These are phyloP conservation scores for Danaus chrysippus DNA, from an alignment of 2,888 invertebrate genomes.

Conservation along the genomic window DNA sequence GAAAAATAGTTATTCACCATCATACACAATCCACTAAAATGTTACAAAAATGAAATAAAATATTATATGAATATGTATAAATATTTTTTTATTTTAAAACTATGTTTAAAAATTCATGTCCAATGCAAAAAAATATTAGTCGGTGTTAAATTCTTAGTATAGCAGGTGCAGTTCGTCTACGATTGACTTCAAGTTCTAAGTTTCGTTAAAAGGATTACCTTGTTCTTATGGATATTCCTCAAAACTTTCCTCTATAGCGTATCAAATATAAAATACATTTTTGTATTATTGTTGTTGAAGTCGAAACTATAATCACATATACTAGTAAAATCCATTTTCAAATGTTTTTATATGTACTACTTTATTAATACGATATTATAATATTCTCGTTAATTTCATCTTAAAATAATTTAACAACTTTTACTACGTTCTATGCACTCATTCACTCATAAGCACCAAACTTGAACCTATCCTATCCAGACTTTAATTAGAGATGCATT, in stretches of 20 bases:
- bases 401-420: too few relatives aligned
- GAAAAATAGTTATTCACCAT: too few relatives aligned
- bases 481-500: constrained; percentile 76
- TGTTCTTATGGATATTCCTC: constrained; percentile 64
- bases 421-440: too few relatives aligned
- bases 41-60: too few relatives aligned
- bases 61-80: too few relatives aligned
- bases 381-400: too few relatives aligned
- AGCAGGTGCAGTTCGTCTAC: constrained; percentile 35
- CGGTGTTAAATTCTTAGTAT: not conserved
- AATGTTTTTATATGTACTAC: too few relatives aligned
- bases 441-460: not conserved
- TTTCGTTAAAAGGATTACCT: constrained; percentile 75
- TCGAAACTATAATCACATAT: too few relatives aligned
- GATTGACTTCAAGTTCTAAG: constrained; percentile 69
- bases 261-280: constrained; percentile 20
- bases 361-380: too few relatives aligned
- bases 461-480: constrained; percentile 56
- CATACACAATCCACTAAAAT: too few relatives aligned
- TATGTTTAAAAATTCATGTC: not conserved
- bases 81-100: not conserved
- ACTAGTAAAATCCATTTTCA: too few relatives aligned
- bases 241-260: constrained; percentile 29
- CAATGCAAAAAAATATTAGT: not conserved
- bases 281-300: not conserved